Base-by-base conservation (phyloP, 2,888 invertebrate species). In the Epirrhoe alternata region DNA sequence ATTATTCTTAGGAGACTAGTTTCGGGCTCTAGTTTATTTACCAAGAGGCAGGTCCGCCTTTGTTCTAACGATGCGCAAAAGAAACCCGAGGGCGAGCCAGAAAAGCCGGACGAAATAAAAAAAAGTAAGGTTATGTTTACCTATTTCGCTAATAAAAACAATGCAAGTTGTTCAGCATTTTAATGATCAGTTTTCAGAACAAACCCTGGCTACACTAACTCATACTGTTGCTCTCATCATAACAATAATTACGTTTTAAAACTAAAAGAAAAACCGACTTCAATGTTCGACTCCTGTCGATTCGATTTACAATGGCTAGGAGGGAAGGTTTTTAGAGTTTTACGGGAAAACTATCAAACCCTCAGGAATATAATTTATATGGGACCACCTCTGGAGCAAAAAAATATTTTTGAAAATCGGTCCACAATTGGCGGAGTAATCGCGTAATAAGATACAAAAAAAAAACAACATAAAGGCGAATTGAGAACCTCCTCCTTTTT, bases 1-100 rank as follows among this genome's bases (percentile, higher is more conserved):
- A 76, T 82, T 74, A 68, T 97, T 84, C 81, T 94, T 73, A 80
- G 77, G 72, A 84, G 74, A 69, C 70, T 86, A 24, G 50, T 85
- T 61, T 72, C 81, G 10, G 66, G 72, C 8, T 72, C 72, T 53
- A 86, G 82, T 70, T 74, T 82, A 10, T 70, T 79, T 47, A 62
- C 73, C n/a, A 76, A 80, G 65, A 73, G 74, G 73, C 68, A 75
- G 45, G 66, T 83, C 12, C 82, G 89, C 45, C 77, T 79, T 30
- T 76, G 73, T 67, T 87, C 90, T 3, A 87, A 74, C 57, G 85
- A 85, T 74, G 73, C 78, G 0, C 74, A 83, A 70, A 83, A 85
- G 67, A 78, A 79, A 61, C 71, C 81, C n/a, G 74, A 75, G 17
- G 76, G 79, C 8, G 79, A 85, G 33, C 52, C 70, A 74, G 86